Evolutionary conservation across 2,797 vertebrate genomes (phyloP).

Genomic region (Gallirallus australis): DNA sequence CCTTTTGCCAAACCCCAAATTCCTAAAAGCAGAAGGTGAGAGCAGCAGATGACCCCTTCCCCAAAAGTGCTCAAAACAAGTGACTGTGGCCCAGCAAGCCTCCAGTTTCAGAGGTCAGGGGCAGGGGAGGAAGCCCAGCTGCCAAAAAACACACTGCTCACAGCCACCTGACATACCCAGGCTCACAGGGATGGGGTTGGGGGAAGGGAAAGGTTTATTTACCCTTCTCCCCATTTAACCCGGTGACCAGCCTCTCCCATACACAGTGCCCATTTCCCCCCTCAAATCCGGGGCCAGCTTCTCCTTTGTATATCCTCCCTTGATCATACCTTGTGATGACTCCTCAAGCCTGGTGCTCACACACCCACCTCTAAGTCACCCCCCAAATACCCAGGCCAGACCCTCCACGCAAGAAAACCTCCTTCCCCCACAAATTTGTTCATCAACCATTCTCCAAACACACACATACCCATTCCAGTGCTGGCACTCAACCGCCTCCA

Average conservation of each 20-base stretch:
- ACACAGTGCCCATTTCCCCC: accelerated
- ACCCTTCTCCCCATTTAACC: background rate
- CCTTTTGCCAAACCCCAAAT: background rate
- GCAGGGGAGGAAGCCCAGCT: background rate
- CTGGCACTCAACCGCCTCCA: background rate
- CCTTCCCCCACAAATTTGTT: no score
- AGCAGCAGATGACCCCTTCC: background rate
- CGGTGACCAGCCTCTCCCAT: background rate
- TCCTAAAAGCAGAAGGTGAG: background rate
- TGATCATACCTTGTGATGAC: accelerated
- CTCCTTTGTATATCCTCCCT: no score
- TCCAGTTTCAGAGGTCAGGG: background rate
- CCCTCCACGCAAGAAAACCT: no score
- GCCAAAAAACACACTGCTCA: constrained; percentile 24
- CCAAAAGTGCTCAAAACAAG: background rate
- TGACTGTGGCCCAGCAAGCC: background rate
- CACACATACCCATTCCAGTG: accelerated
- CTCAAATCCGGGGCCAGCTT: background rate
- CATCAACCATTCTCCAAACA: background rate
- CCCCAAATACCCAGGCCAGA: no score
- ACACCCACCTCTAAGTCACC: no score
- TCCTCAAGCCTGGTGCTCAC: background rate
- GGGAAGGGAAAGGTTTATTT: background rate
- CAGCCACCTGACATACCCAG: background rate
- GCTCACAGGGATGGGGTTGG: background rate